Evolutionary conservation across 92 coral and sea anemone species (phyloP), one percentile per base, ranked within the genome.

Genomic region (Paragorgia papillata): DNA sequence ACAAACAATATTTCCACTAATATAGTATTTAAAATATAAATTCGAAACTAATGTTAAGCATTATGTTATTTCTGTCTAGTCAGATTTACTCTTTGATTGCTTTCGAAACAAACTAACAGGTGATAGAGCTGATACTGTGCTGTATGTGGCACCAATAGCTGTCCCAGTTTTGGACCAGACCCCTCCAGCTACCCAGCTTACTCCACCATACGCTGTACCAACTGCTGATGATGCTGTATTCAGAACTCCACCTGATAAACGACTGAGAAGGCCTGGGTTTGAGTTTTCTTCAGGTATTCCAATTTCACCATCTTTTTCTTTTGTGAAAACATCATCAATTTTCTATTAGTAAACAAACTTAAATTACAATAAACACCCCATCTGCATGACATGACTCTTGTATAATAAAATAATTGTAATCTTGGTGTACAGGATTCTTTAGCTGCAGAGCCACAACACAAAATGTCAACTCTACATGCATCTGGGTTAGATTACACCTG

Each of bases 121-220:
- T 43, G 88, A 85, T 18, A 46, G 32, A 28, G 76, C 24, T 6
- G 76, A 69, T 2, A 69, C 76, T 20, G 76, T 69, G 76, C 50
- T 69, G 55, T 69, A 69, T 2, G 76, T 69, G 26, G 62, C 76
- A 7, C 76, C 76, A 69, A 69, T 69, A 4, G 76, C 98, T 33
- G 87, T 69, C 57, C 79, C 88, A 0, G 97, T 94, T 13, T 95
- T 94, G 32, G 98, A 94, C 70, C 89, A 71, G 7, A 96, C 97
- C 7, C 97, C 89, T 8, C 98, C 98, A 39, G 98, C 97, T 0
- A 94, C 82, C 98, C 97, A 94, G 18, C 97, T 92, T 68, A 94
- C 97, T 68, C 98, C 98, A 26, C 76, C 76, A 49, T 69, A 69
- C 62, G 76, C 76, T 69, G 76, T 46, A 13, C 98, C 98, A 57